A percentile compares a stretch with the other conserved stretches of the same genome.
Conservation (phyloP, 2,888 invertebrate species). For the Tridacna crocea region DNA sequence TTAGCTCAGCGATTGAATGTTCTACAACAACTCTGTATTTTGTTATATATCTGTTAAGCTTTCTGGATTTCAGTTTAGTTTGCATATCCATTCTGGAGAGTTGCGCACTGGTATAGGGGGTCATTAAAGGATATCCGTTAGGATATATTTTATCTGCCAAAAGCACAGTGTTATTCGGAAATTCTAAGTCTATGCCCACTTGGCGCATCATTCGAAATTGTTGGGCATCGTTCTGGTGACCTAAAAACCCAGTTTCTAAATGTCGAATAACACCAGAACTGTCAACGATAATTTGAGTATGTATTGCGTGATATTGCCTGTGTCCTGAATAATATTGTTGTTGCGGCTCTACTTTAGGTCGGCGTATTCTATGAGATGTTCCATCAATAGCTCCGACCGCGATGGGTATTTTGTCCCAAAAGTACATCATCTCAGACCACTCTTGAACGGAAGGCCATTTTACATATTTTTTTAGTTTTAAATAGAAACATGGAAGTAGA, state of each 20-base stretch:
- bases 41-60: slow-evolving; percentile 8
- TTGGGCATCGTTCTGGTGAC: slow-evolving; percentile 33
- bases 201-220: slow-evolving; percentile 15
- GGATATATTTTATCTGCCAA: slow-evolving; percentile 38
- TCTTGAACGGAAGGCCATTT: no score
- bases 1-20: slow-evolving; percentile 32
- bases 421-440: no score
- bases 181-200: slow-evolving; percentile 14
- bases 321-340: no score
- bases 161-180: slow-evolving; percentile 15
- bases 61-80: not conserved
- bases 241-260: slow-evolving; percentile 28
- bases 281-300: slow-evolving; percentile 34
- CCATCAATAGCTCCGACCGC: no score
- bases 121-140: slow-evolving; percentile 23
- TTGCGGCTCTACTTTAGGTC: no score
- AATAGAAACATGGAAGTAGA: no score
- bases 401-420: no score
- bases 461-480: no score
- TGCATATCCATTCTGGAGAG: not conserved
- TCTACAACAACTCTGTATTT: slow-evolving; percentile 33
- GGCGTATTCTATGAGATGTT: no score
- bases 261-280: slow-evolving; percentile 4
- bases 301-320: slow-evolving; percentile 20
- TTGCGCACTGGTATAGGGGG: slow-evolving; percentile 28